A percentile compares a stretch with the other conserved stretches of the same genome.
Evolutionary conservation across 1,140 invertebrate species (phyloP).

Genomic region (Dendrolimus kikuchii): DNA sequence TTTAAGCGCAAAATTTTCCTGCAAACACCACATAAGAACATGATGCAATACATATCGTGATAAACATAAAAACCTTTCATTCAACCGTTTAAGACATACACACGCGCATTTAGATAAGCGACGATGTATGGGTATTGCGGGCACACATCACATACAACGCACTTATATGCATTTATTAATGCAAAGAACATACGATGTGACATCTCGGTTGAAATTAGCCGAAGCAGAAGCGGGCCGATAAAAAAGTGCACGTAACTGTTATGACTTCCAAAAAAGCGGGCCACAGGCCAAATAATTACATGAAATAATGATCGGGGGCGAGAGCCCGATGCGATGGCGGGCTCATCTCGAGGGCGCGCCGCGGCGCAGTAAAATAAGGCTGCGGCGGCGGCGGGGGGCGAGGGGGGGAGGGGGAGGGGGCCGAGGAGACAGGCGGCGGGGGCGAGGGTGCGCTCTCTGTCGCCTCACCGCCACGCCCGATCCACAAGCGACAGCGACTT

Average conservation of each 20-base stretch:
- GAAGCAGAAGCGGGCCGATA: conserved; percentile 26
- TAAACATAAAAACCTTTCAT: too few species aligned
- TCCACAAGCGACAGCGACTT: background rate
- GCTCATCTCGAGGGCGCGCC: conserved; percentile 53
- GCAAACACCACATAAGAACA: too few species aligned
- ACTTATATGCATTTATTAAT: background rate
- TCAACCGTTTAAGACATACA: too few species aligned
- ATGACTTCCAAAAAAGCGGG: conserved; percentile 48
- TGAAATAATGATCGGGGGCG: conserved; percentile 60
- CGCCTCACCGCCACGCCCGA: background rate
- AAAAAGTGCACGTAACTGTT: conserved; percentile 48
- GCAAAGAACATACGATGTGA: conserved; percentile 5
- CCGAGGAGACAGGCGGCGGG: background rate
- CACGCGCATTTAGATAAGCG: too few species aligned
- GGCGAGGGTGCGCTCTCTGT: background rate
- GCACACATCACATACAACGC: too few species aligned
- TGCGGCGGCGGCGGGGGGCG: background rate
- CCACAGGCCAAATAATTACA: conserved; percentile 60
- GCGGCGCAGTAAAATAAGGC: conserved; percentile 11
- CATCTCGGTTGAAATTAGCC: conserved; percentile 13
- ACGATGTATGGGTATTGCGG: too few species aligned
- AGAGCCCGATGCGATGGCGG: conserved; percentile 43
- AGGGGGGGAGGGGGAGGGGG: background rate
- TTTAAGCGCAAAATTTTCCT: too few species aligned
- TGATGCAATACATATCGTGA: too few species aligned